Conservation (phyloP, 2,797 vertebrate genomes). For the Brachymystax lenok region DNA sequence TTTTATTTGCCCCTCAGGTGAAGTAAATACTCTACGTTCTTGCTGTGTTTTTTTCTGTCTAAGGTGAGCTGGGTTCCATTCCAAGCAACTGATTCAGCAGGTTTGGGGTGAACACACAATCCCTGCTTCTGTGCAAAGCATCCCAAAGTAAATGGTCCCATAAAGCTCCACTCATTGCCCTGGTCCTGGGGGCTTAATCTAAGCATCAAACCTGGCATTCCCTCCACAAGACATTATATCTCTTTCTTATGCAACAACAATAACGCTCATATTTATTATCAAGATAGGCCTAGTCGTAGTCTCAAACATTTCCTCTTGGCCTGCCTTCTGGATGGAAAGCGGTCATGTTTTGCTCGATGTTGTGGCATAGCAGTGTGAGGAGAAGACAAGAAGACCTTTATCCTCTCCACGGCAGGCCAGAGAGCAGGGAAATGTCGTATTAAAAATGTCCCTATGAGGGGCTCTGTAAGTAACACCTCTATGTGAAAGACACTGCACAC, state of each 20-base stretch:
- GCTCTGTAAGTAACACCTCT: constrained; percentile 56
- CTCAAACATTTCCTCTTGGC: constrained; percentile 44
- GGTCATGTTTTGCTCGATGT: constrained; percentile 32
- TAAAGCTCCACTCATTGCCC: constrained; percentile 35
- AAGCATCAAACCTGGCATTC: constrained; percentile 34
- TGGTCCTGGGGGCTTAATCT: constrained; percentile 31
- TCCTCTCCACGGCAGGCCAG: constrained; percentile 41
- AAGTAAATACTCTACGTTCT: constrained; percentile 17
- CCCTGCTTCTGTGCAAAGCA: constrained; percentile 45
- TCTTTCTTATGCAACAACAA: constrained; percentile 38
- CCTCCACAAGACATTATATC: constrained; percentile 35
- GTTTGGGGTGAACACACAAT: constrained; percentile 50
- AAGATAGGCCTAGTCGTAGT: constrained; percentile 33
- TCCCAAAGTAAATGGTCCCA: constrained; percentile 65
- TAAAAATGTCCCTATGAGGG: constrained; percentile 57
- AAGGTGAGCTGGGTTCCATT: constrained; percentile 28
- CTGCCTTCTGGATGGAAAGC: constrained; percentile 23
- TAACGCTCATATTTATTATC: constrained; percentile 55
- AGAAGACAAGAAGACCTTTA: constrained; percentile 59
- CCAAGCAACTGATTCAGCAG: constrained; percentile 58
- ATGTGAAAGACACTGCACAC: constrained; percentile 62
- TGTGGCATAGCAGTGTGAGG: constrained; percentile 31
- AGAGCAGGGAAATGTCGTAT: constrained; percentile 61
- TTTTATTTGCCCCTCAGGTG: constrained; percentile 37
- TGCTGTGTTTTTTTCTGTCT: constrained; percentile 48